Percentiles rank a stretch among this genome's conserved stretches.
Conservation (phyloP, 2,888 invertebrate species). For the Seira sanloemensis region DNA sequence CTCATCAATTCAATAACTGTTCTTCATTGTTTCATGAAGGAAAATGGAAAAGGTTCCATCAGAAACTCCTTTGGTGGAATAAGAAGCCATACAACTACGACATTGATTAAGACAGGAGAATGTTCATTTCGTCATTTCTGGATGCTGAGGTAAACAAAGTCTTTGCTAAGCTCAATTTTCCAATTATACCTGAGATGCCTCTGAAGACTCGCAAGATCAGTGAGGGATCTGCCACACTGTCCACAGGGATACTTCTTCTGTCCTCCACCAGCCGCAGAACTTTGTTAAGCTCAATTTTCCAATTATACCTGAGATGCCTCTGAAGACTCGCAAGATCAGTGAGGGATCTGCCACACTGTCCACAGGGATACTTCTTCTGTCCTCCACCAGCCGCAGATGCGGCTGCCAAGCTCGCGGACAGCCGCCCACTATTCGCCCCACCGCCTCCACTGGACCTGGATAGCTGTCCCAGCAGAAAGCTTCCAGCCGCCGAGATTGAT, state of each 20-base stretch:
- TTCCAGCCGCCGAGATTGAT: constrained; percentile 55
- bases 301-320: constrained; percentile 71
- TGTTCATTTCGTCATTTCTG: too few species aligned
- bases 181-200: constrained; percentile 71
- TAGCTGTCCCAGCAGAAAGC: constrained; percentile 70
- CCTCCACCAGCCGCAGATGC: too few species aligned
- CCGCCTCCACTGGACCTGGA: constrained; percentile 50
- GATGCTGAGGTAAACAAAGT: too few species aligned
- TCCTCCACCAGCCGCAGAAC: too few species aligned
- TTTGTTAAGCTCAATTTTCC: too few species aligned
- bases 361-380: constrained; percentile 72
- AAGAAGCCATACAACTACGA: constrained; percentile 32
- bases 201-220: constrained; percentile 72
- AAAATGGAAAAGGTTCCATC: constrained; percentile 32
- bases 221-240: constrained; percentile 71
- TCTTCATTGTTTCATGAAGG: too few species aligned
- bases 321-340: constrained; percentile 73
- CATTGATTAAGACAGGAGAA: constrained; percentile 29
- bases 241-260: constrained; percentile 72
- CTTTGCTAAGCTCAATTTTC: too few species aligned
- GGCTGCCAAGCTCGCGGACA: constrained; percentile 57
- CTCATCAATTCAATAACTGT: too few species aligned
- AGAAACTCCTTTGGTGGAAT: constrained; percentile 38
- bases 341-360: constrained; percentile 71
- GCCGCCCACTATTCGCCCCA: too few species aligned